Conservation (phyloP, 2,113 vertebrate genomes). For the Pyrgilauda ruficollis region DNA sequence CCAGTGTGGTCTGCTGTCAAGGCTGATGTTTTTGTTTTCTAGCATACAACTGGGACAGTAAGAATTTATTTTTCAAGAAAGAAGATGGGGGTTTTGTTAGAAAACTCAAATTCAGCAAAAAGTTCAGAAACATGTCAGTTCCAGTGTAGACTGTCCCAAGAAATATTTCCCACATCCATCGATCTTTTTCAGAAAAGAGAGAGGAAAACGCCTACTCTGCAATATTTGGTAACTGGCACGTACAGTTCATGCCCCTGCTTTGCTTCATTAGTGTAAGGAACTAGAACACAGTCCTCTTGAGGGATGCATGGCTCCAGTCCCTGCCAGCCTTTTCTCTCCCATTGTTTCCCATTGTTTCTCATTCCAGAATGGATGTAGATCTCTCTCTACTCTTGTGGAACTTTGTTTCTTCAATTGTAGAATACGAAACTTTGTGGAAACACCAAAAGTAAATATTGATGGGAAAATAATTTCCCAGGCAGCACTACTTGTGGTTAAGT, state of each 20-base stretch:
- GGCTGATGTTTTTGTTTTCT: not conserved
- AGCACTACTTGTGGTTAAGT: not conserved
- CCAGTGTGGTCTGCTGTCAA: not conserved
- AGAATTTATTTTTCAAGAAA: not conserved
- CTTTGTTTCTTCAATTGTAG: not conserved
- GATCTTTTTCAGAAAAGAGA: not conserved
- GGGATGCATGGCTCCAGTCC: not conserved
- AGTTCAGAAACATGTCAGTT: not conserved
- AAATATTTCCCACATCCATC: not conserved
- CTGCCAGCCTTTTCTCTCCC: not conserved
- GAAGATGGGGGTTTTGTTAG: not conserved
- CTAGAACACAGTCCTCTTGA: not conserved
- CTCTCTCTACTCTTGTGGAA: not conserved
- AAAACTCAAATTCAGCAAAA: constrained; percentile 15
- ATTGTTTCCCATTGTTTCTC: not conserved
- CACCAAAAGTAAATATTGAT: not conserved
- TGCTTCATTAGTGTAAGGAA: not conserved
- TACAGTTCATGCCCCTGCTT: not conserved
- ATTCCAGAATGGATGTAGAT: fast-evolving
- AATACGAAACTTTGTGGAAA: not conserved
- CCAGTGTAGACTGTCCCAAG: not conserved
- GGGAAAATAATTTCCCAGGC: not conserved
- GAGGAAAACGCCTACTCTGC: not conserved
- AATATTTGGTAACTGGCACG: not conserved
- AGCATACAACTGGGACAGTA: not conserved